phyloP scores from a whole-genome alignment of 1,140 invertebrate genomes.

The Drosophila pseudoananassae region DNA sequence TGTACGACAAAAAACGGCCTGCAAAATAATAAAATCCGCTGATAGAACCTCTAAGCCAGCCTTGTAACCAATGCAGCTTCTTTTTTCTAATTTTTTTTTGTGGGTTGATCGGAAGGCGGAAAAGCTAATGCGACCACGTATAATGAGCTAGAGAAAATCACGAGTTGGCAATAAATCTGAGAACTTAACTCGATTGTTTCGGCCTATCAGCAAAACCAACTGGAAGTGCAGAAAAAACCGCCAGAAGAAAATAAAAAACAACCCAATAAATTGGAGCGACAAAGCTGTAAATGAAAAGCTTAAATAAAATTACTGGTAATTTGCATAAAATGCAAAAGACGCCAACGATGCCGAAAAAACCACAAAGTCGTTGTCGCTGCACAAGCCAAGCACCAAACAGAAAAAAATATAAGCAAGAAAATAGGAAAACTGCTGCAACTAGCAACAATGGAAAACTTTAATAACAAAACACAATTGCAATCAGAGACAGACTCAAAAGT shows the following conservation, averaged over 20 bases:
- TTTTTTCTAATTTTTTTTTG: conserved; percentile 23
- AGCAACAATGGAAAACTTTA: conserved; percentile 74
- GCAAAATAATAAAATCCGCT: conserved; percentile 21
- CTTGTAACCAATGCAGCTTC: conserved; percentile 42
- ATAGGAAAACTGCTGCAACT: conserved; percentile 60
- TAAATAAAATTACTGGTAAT: conserved; percentile 71
- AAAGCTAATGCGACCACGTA: conserved; percentile 67
- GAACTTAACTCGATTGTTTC: conserved; percentile 61
- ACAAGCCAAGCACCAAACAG: conserved; percentile 12
- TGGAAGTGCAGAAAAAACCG: conserved; percentile 18
- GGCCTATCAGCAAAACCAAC: conserved; percentile 53
- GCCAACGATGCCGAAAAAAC: conserved; percentile 54
- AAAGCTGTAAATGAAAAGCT: conserved; percentile 77
- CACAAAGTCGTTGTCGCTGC: conserved; percentile 59
- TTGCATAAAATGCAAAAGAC: conserved; percentile 69
- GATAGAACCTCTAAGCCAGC: conserved; percentile 21
- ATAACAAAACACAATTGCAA: conserved; percentile 61
- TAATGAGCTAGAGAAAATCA: conserved; percentile 38
- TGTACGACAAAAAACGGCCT: conserved; percentile 1
- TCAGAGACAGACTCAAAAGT: conserved; percentile 28
- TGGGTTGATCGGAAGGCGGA: conserved; percentile 45
- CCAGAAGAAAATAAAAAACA: conserved; percentile 21
- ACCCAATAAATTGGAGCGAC: conserved; percentile 71
- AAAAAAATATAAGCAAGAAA: conserved; percentile 39
- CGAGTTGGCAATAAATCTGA: conserved; percentile 67